Conservation (phyloP, 1,140 invertebrate genomes). For the Sycophaga agraensis region DNA sequence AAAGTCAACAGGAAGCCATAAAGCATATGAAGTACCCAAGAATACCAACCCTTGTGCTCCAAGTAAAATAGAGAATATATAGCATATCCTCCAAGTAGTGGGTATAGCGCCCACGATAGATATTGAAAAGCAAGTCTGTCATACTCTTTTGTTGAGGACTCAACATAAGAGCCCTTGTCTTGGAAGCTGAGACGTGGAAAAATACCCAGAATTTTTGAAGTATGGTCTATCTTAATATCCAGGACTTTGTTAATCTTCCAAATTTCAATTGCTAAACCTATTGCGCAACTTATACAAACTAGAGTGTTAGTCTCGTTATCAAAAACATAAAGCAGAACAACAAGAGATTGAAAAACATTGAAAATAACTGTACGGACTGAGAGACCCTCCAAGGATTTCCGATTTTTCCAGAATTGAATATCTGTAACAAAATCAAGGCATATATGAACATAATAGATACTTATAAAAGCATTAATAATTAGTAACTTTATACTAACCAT, state of each 20-base stretch:
- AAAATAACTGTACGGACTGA: slow-evolving; percentile 99
- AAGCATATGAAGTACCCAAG: slow-evolving; percentile 89
- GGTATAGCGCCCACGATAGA: slow-evolving; percentile 93
- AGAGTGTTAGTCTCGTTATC: slow-evolving; percentile 99
- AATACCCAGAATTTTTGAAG: slow-evolving; percentile 73
- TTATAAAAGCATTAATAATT: too few relatives aligned
- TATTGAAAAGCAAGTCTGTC: slow-evolving; percentile 96
- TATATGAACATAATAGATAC: too few relatives aligned
- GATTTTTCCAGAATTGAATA: slow-evolving; percentile 99
- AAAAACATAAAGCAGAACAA: slow-evolving; percentile 93
- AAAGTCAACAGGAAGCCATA: slow-evolving; percentile 98
- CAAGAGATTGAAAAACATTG: slow-evolving; percentile 94
- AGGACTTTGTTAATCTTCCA: slow-evolving; percentile 99
- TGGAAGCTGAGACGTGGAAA: slow-evolving; percentile 80
- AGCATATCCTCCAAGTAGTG: slow-evolving; percentile 88
- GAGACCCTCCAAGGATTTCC: slow-evolving; percentile 94
- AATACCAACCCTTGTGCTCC: slow-evolving; percentile 99
- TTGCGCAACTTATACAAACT: slow-evolving; percentile 86
- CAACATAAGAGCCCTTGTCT: slow-evolving; percentile 96
- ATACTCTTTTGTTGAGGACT: slow-evolving; percentile 93
- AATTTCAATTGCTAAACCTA: slow-evolving; percentile 95
- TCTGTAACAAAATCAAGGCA: slow-evolving; percentile 62
- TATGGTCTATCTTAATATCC: slow-evolving; percentile 79
- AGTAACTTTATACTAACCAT: slow-evolving; percentile 65
- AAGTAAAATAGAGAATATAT: slow-evolving; percentile 96